Percentiles rank a stretch among this genome's conserved stretches.
phyloP scores from a whole-genome alignment of 2,888 invertebrate species.

The Acanthosepion esculentum region DNA sequence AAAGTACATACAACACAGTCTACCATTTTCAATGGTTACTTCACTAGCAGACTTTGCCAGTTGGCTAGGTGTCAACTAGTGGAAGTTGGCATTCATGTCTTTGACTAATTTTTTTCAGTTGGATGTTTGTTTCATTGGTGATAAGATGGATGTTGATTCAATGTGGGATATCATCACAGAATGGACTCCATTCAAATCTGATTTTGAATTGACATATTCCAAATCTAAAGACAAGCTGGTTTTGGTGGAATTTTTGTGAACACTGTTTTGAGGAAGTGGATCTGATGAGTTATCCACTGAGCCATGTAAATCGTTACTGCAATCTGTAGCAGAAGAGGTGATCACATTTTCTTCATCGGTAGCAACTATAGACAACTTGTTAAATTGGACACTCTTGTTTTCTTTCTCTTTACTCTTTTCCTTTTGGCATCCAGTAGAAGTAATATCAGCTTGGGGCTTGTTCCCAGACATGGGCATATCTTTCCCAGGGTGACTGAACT shows the following conservation, averaged over 20 bases:
- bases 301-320: neutral
- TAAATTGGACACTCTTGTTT: too few species aligned
- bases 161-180: slow-evolving; percentile 65
- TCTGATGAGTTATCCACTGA: neutral
- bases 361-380: neutral
- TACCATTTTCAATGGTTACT: too few species aligned
- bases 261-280: neutral
- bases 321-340: neutral
- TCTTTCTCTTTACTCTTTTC: too few species aligned
- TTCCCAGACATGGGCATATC: too few species aligned
- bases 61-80: slow-evolving; percentile 54
- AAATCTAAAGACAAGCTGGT: neutral
- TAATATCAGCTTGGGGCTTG: too few species aligned
- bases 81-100: slow-evolving; percentile 58
- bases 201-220: neutral
- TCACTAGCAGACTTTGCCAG: slow-evolving; percentile 57
- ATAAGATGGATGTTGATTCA: slow-evolving; percentile 65
- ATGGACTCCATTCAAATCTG: neutral
- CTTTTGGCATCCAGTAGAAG: too few species aligned
- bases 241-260: neutral
- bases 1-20: slow-evolving; percentile 87
- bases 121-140: slow-evolving; percentile 55
- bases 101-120: slow-evolving; percentile 59
- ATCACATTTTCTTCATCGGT: neutral
- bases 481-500: too few species aligned